phyloP scores from a whole-genome alignment of 2,797 vertebrate species.

The Glyptemys insculpta region DNA sequence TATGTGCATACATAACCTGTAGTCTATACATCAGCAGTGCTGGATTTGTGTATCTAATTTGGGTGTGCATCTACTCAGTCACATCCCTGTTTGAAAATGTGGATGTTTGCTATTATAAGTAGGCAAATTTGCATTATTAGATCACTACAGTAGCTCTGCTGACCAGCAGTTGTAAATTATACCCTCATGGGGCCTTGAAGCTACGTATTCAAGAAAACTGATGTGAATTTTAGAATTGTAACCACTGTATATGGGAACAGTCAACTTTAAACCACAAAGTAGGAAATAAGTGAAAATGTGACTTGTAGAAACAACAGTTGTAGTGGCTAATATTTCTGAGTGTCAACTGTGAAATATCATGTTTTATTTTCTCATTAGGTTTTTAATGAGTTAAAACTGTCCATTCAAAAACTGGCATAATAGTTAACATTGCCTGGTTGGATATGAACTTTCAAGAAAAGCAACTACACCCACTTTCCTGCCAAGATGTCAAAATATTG shows the following conservation, averaged over 20 bases:
- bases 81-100: neutral
- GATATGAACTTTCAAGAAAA: neutral
- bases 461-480: neutral
- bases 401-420: neutral
- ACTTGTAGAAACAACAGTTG: neutral
- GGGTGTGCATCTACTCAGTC: neutral
- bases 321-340: neutral
- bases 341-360: neutral
- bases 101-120: neutral
- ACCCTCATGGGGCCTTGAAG: neutral
- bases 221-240: neutral
- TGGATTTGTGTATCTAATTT: neutral
- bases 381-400: conserved; percentile 16
- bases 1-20: neutral
- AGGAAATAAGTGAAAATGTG: neutral
- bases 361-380: neutral
- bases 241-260: neutral
- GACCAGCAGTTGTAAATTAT: neutral
- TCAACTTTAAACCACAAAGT: neutral
- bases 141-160: neutral
- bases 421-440: neutral
- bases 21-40: neutral
- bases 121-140: neutral
- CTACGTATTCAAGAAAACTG: neutral
- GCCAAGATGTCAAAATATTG: neutral